Conservation (phyloP, 1,140 invertebrate genomes). For the Magallana angulata region DNA sequence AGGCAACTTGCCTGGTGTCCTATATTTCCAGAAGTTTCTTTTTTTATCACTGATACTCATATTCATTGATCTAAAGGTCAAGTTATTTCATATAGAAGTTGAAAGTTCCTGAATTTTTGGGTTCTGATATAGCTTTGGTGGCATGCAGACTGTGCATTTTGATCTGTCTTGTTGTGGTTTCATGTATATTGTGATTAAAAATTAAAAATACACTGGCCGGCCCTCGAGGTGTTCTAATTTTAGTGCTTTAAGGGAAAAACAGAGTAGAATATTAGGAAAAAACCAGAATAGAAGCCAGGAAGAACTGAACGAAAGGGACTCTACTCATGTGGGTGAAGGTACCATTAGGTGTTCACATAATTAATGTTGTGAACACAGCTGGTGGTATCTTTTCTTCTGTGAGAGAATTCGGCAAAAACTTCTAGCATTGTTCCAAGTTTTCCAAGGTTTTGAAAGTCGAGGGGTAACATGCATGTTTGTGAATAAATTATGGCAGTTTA, state of each 20-base stretch:
- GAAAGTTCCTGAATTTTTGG: too few relatives aligned
- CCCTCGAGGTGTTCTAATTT: neutral
- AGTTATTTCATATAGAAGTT: too few relatives aligned
- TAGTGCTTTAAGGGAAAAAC: neutral
- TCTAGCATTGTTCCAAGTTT: neutral
- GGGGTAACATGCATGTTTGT: neutral
- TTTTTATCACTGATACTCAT: too few relatives aligned
- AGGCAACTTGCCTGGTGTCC: neutral
- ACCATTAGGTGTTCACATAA: constrained; percentile 75
- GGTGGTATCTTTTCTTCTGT: constrained; percentile 77
- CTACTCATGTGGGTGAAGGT: constrained; percentile 66
- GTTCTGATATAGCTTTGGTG: too few relatives aligned
- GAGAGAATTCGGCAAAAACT: constrained; percentile 10
- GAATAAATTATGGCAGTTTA: neutral
- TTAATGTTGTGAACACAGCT: constrained; percentile 76
- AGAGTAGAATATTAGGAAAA: neutral
- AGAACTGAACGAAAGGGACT: too few relatives aligned
- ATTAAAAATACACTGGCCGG: neutral
- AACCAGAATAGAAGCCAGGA: too few relatives aligned
- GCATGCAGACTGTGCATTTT: too few relatives aligned
- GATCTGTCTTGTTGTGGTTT: too few relatives aligned
- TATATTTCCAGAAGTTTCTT: neutral
- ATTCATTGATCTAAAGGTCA: too few relatives aligned
- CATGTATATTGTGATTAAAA: neutral
- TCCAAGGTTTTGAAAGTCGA: neutral